Base-by-base conservation (phyloP, 1,140 invertebrate species). In the Venturia canescens region DNA sequence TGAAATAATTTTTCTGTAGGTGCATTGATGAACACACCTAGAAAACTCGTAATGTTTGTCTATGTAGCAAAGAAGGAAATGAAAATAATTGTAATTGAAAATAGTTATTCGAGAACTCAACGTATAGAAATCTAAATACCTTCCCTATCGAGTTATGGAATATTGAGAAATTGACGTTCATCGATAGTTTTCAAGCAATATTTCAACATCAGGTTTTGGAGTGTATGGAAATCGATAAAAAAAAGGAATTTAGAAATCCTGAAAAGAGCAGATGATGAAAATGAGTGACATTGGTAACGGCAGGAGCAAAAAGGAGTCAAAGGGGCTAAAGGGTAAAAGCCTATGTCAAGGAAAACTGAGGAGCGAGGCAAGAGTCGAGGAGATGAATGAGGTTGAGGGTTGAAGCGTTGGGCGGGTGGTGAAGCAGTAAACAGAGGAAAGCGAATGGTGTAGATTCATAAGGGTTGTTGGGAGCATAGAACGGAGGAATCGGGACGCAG, bases 241-340 rank as follows among this genome's bases (percentile, higher is more conserved):
- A 13, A 44, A 44, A 44, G 13, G 13, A 4, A 44, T 9, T 9
- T 74, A 67, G 34, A 78, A 70, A 82, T 76, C 76, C 78, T 21
- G 50, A 63, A 16, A 29, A 76, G 66, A 31, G 67, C 29, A 31
- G 76, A 63, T n/a, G 69, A 77, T 23, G 53, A 75, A 69, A 76
- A 71, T 72, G 78, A 69, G 48, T 74, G 75, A 81, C 66, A 27
- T 57, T 72, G 31, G 48, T 23, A 21, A 13, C 29, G 21, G n/a
- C 31, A 50, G 48, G 82, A 63, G 83, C 70, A 69, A 78, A 77
- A 80, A 26, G 77, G 77, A 80, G 72, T 79, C 78, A 88, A 82
- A 86, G 84, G 86, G 84, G 86, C 86, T 89, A 87, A 87, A 85
- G 85, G 86, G 86, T 87, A 88, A 87, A 88, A 88, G 84, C 85